These are phyloP conservation scores for Cydia fagiglandana DNA, from an alignment of 1,140 invertebrate genomes.

Conservation along the genomic window DNA sequence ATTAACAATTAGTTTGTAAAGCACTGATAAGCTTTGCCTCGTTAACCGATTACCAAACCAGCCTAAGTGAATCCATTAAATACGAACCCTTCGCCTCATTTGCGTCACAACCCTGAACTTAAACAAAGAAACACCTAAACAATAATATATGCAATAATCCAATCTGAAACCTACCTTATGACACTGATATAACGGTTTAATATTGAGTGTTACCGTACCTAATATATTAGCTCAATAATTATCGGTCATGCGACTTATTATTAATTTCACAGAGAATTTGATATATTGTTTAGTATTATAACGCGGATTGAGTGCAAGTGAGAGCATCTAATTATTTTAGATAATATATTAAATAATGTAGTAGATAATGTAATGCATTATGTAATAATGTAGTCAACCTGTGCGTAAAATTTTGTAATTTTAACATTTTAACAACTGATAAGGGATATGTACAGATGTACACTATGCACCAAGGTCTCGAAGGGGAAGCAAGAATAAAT, in stretches of 20 bases:
- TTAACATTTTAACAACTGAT: too few relatives aligned
- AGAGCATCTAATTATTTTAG: too few relatives aligned
- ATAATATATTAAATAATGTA: too few relatives aligned
- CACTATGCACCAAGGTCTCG: too few relatives aligned
- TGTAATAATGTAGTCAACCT: too few relatives aligned
- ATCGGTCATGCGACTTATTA: background rate
- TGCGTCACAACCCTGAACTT: background rate
- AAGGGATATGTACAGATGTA: too few relatives aligned
- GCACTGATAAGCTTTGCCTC: background rate
- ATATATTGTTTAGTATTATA: background rate
- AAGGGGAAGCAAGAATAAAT: too few relatives aligned
- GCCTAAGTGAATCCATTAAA: constrained; percentile 22
- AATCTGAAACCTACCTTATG: background rate
- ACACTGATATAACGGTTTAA: background rate
- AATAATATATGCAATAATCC: background rate
- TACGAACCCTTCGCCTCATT: constrained; percentile 12
- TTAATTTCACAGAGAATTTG: too few relatives aligned
- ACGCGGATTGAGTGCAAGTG: background rate
- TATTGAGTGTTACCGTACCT: background rate
- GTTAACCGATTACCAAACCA: background rate
- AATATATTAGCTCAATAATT: background rate
- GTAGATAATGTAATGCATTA: too few relatives aligned
- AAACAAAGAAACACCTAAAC: background rate
- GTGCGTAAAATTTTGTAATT: too few relatives aligned
- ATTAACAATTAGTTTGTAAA: constrained; percentile 8